A percentile compares a stretch with the other conserved stretches of the same genome.
Conservation (phyloP, 2,888 invertebrate species). For the Sipha maydis region DNA sequence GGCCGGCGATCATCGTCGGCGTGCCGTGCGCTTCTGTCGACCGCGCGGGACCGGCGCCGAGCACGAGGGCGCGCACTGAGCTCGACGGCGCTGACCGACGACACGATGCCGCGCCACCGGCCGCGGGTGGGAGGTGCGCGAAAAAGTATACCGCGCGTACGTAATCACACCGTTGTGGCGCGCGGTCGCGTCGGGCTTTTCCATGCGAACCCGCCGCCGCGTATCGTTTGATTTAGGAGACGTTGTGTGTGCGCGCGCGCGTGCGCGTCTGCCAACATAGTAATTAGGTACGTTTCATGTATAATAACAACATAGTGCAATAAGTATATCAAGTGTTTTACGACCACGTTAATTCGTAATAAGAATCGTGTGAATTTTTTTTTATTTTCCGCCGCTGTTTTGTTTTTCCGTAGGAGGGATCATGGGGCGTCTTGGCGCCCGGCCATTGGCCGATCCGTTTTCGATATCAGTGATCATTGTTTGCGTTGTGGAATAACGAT, state of each 20-base stretch:
- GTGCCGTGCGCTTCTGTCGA: background rate
- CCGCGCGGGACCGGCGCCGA: background rate
- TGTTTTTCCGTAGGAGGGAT: no score
- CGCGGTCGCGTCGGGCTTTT: background rate
- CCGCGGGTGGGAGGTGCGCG: conserved; percentile 11
- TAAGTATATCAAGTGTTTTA: no score
- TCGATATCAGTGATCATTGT: no score
- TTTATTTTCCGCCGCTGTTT: no score
- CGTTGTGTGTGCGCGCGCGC: background rate
- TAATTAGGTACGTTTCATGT: background rate
- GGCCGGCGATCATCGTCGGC: background rate
- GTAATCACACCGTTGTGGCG: background rate
- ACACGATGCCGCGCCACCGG: conserved; percentile 34
- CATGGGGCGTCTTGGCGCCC: no score
- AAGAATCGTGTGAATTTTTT: no score
- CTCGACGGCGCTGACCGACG: background rate
- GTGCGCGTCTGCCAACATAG: background rate
- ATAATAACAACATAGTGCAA: no score
- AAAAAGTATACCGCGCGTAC: background rate
- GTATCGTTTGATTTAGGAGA: background rate
- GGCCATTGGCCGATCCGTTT: no score
- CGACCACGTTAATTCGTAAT: background rate
- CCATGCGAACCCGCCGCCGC: background rate
- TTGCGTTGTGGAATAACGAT: no score
- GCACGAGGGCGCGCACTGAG: conserved; percentile 36